Base-by-base conservation (phyloP, 2,113 vertebrate species). In the Dipodomys merriami region DNA sequence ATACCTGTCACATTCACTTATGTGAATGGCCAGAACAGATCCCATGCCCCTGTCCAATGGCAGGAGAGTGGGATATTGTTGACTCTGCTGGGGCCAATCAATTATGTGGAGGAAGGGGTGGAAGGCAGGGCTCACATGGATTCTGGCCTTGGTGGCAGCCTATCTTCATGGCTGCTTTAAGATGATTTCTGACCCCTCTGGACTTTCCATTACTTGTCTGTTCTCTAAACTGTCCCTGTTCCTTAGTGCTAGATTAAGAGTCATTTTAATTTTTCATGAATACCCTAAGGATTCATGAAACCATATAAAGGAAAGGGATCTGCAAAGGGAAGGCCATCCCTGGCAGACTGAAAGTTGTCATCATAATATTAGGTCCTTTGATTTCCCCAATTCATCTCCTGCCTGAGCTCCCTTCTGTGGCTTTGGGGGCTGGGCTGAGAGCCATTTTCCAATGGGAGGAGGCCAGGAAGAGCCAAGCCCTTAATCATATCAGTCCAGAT, bases 241-340 rank as follows among this genome's bases (percentile, higher is more conserved):
- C 76, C 89, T 94, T 77, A 89, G 93, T 35, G 29, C 84, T 84
- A 81, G 81, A 82, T 93, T 94, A 60, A 96, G 60, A 92, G 68
- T 79, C 93, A 85, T 95, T 97, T 57, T 96, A 94, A 90, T 95
- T 95, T 95, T 95, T 90, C 82, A 77, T 44, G 86, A 90, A 93
- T 95, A 92, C 93, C 74, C 94, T 33, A 68, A 91, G 84, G 95
- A 93, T 84, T 95, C 74, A 85, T 85, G 74, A 93, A 96, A 35
- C 65, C 73, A 16, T 77, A 57, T 65, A 76, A 65, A 82, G 81
- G 81, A 91, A 78, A 81, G 90, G 85, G 23, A 67, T 91, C 69
- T 3, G 60, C 82, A 62, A 84, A 92, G 53, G 53, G 53, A 57
- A 57, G 53, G 53, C 53, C 53, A 57, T 57, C 53, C 53, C 53